These are phyloP conservation scores for Busseola fusca DNA, from an alignment of 2,888 invertebrate species.

Conservation along the genomic window DNA sequence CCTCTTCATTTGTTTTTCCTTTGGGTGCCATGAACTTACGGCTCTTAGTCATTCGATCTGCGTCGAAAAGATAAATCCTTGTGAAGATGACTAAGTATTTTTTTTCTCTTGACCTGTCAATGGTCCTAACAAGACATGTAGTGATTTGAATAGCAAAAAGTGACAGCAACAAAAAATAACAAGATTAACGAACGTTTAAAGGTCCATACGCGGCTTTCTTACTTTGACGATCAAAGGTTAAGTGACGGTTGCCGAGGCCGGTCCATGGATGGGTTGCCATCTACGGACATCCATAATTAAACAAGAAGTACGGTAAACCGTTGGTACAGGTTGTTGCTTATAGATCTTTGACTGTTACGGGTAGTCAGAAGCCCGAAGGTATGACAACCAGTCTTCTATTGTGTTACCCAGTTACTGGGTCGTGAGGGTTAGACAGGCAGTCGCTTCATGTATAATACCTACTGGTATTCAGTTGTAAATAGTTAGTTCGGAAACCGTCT, in stretches of 20 bases:
- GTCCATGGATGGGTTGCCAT: background rate
- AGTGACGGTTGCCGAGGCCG: background rate
- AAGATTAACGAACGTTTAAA: slow-evolving; percentile 1
- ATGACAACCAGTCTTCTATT: background rate
- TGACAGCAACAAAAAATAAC: slow-evolving; percentile 10
- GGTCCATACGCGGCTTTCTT: background rate
- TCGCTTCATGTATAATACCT: background rate
- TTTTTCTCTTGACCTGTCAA: slow-evolving; percentile 9
- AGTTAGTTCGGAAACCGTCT: background rate
- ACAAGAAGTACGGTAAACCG: background rate
- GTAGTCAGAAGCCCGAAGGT: background rate
- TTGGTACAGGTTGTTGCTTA: too few relatives aligned
- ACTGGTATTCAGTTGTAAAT: background rate
- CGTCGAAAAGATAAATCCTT: slow-evolving; percentile 27
- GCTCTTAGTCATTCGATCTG: slow-evolving; percentile 47
- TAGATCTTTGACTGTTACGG: background rate
- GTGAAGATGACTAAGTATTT: slow-evolving; percentile 3
- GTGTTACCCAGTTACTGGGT: background rate
- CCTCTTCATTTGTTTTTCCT: slow-evolving; percentile 36
- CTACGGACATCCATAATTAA: too few relatives aligned
- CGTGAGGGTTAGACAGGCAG: background rate
- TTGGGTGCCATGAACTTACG: slow-evolving; percentile 30
- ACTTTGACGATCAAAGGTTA: background rate
- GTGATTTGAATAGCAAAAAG: slow-evolving; percentile 34
- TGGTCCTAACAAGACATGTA: slow-evolving; percentile 26